A percentile compares a stretch with the other conserved stretches of the same genome.
Evolutionary conservation across 2,888 invertebrate species (phyloP).

Genomic region (Idaea straminata): DNA sequence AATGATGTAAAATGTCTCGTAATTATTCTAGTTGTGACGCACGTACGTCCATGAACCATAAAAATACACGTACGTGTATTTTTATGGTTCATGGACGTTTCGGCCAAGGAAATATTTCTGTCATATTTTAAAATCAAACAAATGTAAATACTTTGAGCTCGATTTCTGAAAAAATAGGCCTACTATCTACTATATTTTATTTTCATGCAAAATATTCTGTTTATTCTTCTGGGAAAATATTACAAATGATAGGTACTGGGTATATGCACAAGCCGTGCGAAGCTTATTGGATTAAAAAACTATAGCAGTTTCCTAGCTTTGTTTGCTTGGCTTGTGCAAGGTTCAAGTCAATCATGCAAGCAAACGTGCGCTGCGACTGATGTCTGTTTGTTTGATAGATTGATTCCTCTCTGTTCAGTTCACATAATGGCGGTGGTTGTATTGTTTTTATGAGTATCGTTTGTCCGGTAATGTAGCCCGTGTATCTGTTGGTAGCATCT

Average conservation of each 20-base stretch:
- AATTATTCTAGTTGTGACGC: too few species aligned
- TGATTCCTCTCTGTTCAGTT: slow-evolving; percentile 33
- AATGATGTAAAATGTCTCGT: too few species aligned
- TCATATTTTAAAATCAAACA: too few species aligned
- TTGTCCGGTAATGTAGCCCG: slow-evolving; percentile 41
- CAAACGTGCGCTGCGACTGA: not conserved
- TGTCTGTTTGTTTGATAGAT: not conserved
- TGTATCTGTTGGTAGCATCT: slow-evolving; percentile 34
- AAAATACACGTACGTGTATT: too few species aligned
- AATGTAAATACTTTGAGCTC: too few species aligned
- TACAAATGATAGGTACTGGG: not conserved
- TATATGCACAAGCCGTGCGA: not conserved
- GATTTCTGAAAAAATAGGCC: too few species aligned
- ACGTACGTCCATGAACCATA: too few species aligned
- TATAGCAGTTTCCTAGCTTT: not conserved
- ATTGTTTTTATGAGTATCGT: slow-evolving; percentile 55
- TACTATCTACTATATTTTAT: too few species aligned
- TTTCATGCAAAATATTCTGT: not conserved
- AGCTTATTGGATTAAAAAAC: not conserved
- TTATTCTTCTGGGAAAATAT: not conserved
- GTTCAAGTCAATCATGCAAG: not conserved
- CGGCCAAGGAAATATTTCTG: too few species aligned
- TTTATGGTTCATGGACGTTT: too few species aligned
- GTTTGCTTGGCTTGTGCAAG: not conserved
- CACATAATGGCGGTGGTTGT: slow-evolving; percentile 75